A percentile compares a stretch with the other conserved stretches of the same genome.
phyloP scores from a whole-genome alignment of 2,113 vertebrate species.

The Aptenodytes patagonicus region DNA sequence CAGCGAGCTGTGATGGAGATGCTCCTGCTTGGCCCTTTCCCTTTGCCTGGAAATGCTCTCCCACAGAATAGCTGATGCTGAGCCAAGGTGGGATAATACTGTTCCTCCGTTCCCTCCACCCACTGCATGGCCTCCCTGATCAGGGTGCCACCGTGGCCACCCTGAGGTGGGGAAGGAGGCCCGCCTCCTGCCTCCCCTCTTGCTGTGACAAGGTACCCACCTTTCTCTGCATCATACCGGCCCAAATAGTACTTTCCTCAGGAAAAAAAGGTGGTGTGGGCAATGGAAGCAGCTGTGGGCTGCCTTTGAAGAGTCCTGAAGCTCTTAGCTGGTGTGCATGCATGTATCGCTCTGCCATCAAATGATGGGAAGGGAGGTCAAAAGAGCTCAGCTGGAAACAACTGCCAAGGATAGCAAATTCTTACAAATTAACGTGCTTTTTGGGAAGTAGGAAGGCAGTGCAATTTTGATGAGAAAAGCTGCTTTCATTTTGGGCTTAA shows the following conservation, averaged over 20 bases:
- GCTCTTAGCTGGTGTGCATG: background rate
- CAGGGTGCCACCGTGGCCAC: accelerated
- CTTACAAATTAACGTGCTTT: conserved; percentile 3
- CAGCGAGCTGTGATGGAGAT: background rate
- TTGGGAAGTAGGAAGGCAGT: conserved; percentile 16
- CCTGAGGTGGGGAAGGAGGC: background rate
- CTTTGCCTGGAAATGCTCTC: background rate
- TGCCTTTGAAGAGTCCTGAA: background rate
- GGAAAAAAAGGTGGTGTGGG: background rate
- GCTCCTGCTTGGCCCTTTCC: background rate
- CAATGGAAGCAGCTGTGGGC: background rate
- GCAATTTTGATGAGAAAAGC: conserved; percentile 45
- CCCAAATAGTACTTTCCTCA: background rate
- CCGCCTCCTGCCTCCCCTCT: background rate
- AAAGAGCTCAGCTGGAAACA: conserved; percentile 54
- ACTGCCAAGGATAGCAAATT: conserved; percentile 31
- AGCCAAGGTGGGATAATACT: background rate
- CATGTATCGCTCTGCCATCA: background rate
- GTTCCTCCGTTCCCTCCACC: background rate
- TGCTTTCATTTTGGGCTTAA: background rate
- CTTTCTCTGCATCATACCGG: background rate
- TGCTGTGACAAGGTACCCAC: background rate
- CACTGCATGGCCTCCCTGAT: background rate
- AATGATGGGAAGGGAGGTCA: conserved; percentile 20
- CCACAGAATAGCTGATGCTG: background rate